Evolutionary conservation across 2,797 vertebrate genomes (phyloP), one percentile per base, ranked within the genome.

Genomic region (Manis crassicaudata): DNA sequence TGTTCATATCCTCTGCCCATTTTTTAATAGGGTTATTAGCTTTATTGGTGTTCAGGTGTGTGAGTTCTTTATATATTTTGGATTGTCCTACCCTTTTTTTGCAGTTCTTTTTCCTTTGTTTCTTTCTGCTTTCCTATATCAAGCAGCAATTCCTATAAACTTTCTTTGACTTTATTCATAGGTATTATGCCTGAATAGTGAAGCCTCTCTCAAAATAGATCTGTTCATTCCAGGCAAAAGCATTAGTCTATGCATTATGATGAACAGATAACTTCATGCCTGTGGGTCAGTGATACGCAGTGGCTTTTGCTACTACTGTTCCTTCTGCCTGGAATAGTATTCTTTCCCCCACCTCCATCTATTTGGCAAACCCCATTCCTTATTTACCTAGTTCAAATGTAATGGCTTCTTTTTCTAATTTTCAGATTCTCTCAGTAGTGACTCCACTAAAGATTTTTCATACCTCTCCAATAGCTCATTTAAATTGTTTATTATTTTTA

Each of bases 141-240:
- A 93, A 67, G 73, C 70, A 73, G 21, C 60, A 95, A 40, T 92
- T 95, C 29, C 37, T 87, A 0, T 81, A 84, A 95, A 92, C 27
- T 76, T 94, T 92, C 32, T 90, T 95, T 86, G 67, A 50, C 32
- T 43, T 90, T 73, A 50, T 70, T 82, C 56, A n/a, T 94, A 67
- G 37, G 7, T n/a, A 5, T 73, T 86, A 67, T 56, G 11, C 20
- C 91, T 87, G 23, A 95, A 88, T 32, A 52, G 52, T 73, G 40
- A 95, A 80, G n/a, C 67, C 60, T 91, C 2, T 73, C 63, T 90
- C n/a, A 88, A 56, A 88, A 25, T 50, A 58, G 60, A 60, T 83
- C 20, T 5, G 27, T 92, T 81, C 16, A 40, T 92, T 88, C 37
- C 60, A 62, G 12, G 54, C 40, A 17, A 52, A 92, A 84, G 75